Evolutionary conservation across 2,113 vertebrate genomes (phyloP).

Genomic region (Mixornis gularis): DNA sequence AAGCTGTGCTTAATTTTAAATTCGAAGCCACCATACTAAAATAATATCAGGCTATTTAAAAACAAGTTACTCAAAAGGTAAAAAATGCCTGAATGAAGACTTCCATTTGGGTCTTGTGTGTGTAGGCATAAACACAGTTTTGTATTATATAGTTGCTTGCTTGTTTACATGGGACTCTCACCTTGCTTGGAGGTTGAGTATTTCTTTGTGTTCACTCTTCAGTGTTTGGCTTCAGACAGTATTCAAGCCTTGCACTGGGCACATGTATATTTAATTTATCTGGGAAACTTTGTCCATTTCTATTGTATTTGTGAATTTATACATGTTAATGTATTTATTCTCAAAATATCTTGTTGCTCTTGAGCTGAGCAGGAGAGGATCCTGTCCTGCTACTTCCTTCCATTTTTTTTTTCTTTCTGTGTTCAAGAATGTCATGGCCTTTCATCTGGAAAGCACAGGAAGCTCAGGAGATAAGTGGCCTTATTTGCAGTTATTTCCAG

Average conservation of each 20-base stretch:
- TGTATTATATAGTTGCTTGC: not conserved
- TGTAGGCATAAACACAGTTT: not conserved
- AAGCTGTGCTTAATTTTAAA: conserved; percentile 14
- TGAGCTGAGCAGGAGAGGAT: not conserved
- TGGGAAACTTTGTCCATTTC: not conserved
- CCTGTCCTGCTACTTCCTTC: not conserved
- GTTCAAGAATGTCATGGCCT: not conserved
- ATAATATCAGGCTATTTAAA: not conserved
- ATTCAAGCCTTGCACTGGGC: not conserved
- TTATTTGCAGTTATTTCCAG: not conserved
- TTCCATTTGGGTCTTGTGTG: not conserved
- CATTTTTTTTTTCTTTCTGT: not conserved
- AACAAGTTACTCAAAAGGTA: not conserved
- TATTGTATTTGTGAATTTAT: not conserved
- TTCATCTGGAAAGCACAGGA: not conserved
- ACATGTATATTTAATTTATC: not conserved
- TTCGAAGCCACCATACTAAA: not conserved
- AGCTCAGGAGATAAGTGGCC: not conserved
- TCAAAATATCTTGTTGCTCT: not conserved
- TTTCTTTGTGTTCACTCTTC: not conserved
- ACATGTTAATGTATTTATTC: not conserved
- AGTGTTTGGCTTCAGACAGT: not conserved
- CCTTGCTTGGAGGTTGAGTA: not conserved
- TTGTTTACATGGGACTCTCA: not conserved
- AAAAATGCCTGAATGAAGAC: not conserved